Conservation (phyloP, 2,888 invertebrate genomes). For the Orthosia gothica region DNA sequence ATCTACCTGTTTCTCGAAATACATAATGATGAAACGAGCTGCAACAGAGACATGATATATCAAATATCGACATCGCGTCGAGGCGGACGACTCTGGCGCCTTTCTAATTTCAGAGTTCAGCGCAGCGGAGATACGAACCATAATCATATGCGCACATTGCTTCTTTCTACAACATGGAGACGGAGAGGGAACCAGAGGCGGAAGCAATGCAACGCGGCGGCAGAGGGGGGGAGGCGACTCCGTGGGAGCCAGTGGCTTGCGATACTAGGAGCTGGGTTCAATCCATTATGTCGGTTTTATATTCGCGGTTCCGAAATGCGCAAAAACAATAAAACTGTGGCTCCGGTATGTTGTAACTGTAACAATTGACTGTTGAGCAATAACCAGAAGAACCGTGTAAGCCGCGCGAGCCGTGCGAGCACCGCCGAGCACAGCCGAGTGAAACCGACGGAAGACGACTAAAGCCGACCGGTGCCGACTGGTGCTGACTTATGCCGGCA, state of each 20-base stretch:
- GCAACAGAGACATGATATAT: slow-evolving; percentile 16
- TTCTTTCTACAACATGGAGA: slow-evolving; percentile 13
- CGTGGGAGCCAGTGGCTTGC: slow-evolving; percentile 42
- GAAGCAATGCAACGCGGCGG: slow-evolving; percentile 15
- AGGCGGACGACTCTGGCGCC: slow-evolving; percentile 29
- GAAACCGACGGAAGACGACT: not conserved
- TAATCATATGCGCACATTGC: slow-evolving; percentile 20
- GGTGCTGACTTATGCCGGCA: not conserved
- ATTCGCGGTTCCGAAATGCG: slow-evolving; percentile 35
- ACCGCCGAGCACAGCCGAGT: not conserved
- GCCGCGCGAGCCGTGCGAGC: not conserved
- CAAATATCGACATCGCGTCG: slow-evolving; percentile 23
- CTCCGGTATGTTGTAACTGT: slow-evolving; percentile 33
- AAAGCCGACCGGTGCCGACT: not conserved
- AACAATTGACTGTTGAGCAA: slow-evolving; percentile 32
- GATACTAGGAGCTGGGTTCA: slow-evolving; percentile 1
- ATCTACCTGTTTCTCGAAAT: slow-evolving; percentile 17
- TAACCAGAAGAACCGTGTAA: slow-evolving; percentile 36
- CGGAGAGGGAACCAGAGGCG: slow-evolving; percentile 22
- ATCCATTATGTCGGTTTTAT: slow-evolving; percentile 12
- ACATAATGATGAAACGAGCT: slow-evolving; percentile 39
- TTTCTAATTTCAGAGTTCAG: slow-evolving; percentile 52
- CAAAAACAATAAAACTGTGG: slow-evolving; percentile 40
- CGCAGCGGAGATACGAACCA: slow-evolving; percentile 22
- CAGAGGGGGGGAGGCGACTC: not conserved